These are phyloP conservation scores for Drosophila austrosaltans DNA, from an alignment of 2,888 invertebrate species.

Conservation along the genomic window DNA sequence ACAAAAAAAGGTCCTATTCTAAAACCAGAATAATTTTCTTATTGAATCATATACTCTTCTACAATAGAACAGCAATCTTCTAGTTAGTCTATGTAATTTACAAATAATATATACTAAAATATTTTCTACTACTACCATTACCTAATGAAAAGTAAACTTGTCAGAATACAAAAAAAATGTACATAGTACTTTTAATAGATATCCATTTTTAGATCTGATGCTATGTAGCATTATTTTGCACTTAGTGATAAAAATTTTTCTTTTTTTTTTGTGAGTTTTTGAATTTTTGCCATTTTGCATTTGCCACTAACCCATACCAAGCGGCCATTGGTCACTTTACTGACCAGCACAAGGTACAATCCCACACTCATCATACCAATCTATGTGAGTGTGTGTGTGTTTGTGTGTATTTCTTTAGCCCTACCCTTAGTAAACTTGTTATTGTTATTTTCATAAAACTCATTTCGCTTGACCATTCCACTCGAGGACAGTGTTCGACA, in stretches of 20 bases:
- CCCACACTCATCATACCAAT: neutral
- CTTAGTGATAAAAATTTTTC: slow-evolving; percentile 24
- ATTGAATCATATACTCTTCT: too few species aligned
- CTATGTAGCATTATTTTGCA: slow-evolving; percentile 29
- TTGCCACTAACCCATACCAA: slow-evolving; percentile 8
- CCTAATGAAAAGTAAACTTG: neutral
- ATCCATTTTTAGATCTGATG: slow-evolving; percentile 8
- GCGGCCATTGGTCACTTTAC: slow-evolving; percentile 54
- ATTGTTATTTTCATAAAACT: slow-evolving; percentile 34
- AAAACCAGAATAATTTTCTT: too few species aligned
- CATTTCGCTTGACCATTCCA: slow-evolving; percentile 59
- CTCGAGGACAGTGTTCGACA: slow-evolving; percentile 18
- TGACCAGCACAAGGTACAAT: slow-evolving; percentile 62
- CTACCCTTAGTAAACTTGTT: slow-evolving; percentile 29
- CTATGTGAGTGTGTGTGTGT: neutral
- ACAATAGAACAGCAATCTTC: too few species aligned
- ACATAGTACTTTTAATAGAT: slow-evolving; percentile 17
- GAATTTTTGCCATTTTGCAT: slow-evolving; percentile 54
- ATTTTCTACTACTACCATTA: neutral
- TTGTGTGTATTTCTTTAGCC: neutral
- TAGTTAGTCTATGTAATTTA: too few species aligned
- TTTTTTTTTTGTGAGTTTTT: neutral
- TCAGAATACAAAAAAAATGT: neutral
- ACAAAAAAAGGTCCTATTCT: too few species aligned
- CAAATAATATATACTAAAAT: too few species aligned